Percentiles rank a stretch among this genome's conserved stretches.
phyloP scores from a whole-genome alignment of 2,113 vertebrate species.

The Prochilodus magdalenae region DNA sequence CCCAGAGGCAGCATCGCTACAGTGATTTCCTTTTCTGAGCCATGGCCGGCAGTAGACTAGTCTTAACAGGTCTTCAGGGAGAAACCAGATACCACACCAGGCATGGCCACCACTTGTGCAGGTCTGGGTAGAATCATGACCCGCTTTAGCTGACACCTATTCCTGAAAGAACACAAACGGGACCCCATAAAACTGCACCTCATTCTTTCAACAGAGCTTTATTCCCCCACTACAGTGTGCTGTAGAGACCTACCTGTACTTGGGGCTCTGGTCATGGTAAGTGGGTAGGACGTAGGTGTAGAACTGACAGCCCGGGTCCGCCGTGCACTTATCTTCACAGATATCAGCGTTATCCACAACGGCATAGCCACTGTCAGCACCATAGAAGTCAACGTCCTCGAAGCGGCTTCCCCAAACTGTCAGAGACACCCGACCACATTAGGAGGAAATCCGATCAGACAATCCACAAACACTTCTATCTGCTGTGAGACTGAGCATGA shows the following conservation, averaged over 20 bases:
- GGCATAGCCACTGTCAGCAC: background rate
- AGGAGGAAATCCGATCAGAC: too few species aligned
- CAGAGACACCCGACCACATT: too few species aligned
- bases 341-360: background rate
- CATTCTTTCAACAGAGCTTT: too few species aligned
- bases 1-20: too few species aligned
- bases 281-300: constrained; percentile 27
- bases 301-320: constrained; percentile 51
- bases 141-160: constrained; percentile 66
- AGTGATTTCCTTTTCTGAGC: too few species aligned
- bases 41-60: too few species aligned
- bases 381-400: background rate
- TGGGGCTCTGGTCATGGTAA: background rate
- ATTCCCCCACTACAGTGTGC: too few species aligned
- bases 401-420: background rate
- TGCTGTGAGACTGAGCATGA: too few species aligned
- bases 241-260: too few species aligned
- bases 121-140: constrained; percentile 62
- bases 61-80: constrained; percentile 30
- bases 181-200: background rate
- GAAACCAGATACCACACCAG: constrained; percentile 63
- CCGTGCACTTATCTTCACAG: constrained; percentile 43
- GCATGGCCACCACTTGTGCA: constrained; percentile 42
- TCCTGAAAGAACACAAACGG: constrained; percentile 52
- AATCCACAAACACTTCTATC: too few species aligned